Conservation (phyloP, 2,888 invertebrate species). For the Chalcis sispes region DNA sequence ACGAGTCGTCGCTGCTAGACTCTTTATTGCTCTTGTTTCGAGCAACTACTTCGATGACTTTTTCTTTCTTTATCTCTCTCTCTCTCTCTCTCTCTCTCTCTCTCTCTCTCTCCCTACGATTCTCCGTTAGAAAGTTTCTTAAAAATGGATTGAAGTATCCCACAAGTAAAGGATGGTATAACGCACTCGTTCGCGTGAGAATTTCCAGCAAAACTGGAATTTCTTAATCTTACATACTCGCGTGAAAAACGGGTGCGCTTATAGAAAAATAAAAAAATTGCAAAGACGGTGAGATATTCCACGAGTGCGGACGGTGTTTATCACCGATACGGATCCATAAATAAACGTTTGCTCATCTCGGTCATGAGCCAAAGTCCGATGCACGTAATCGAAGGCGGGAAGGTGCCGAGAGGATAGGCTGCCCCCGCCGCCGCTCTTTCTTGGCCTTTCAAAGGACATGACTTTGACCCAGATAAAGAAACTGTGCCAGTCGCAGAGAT, state of each 20-base stretch:
- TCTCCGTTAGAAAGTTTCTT: slow-evolving; percentile 21
- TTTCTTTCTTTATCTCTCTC: no score
- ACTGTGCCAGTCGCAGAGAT: slow-evolving; percentile 67
- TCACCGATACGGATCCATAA: slow-evolving; percentile 64
- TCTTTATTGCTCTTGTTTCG: not conserved
- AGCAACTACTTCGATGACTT: not conserved
- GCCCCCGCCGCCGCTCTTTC: slow-evolving; percentile 61
- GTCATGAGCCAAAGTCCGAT: slow-evolving; percentile 64
- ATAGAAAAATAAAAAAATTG: not conserved
- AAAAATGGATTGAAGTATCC: slow-evolving; percentile 25
- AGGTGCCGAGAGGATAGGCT: slow-evolving; percentile 63
- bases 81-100: no score
- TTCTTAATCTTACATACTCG: not conserved
- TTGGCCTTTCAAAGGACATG: slow-evolving; percentile 73
- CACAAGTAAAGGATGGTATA: no score
- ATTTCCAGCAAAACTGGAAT: no score
- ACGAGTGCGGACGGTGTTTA: no score
- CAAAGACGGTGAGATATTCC: not conserved
- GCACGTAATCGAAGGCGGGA: slow-evolving; percentile 63
- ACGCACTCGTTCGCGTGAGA: not conserved
- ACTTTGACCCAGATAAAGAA: slow-evolving; percentile 74
- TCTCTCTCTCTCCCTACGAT: no score
- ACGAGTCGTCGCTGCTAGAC: not conserved
- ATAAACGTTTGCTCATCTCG: slow-evolving; percentile 70
- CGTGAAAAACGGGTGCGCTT: not conserved